Evolutionary conservation across 2,888 invertebrate genomes (phyloP).

Genomic region (Empis stercorea): DNA sequence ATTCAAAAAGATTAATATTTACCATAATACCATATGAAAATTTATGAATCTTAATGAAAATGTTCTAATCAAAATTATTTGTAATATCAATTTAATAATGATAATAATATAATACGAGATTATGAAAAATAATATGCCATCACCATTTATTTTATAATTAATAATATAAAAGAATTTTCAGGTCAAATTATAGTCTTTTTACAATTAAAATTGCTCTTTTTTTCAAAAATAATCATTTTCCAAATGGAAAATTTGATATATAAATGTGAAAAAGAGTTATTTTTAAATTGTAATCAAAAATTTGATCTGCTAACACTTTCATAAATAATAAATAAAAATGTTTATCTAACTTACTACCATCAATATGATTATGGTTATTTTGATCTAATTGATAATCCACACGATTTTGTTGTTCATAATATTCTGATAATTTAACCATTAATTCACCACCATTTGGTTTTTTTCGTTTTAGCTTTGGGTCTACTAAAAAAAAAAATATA

Average conservation of each 20-base stretch:
- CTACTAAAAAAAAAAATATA: conserved; percentile 40
- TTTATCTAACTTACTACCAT: conserved; percentile 31
- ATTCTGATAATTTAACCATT: conserved; percentile 20
- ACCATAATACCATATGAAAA: no score
- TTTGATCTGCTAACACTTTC: not conserved
- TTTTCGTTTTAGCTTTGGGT: conserved; percentile 42
- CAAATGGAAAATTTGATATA: no score
- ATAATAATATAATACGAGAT: no score
- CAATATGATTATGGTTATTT: conserved; percentile 15
- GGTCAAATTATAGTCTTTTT: no score
- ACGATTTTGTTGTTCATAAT: conserved; percentile 22
- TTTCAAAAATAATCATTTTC: no score
- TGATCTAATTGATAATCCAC: conserved; percentile 23
- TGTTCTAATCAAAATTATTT: no score
- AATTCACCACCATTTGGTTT: conserved; percentile 36
- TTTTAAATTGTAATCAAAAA: not conserved
- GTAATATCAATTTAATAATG: no score
- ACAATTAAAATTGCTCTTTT: no score
- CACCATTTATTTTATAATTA: not conserved
- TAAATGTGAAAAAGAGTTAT: no score
- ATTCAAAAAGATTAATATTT: no score
- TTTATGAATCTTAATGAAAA: no score
- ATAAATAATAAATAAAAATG: conserved; percentile 4
- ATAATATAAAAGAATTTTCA: no score
- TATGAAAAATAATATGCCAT: not conserved